Percentiles rank a stretch among this genome's conserved stretches.
These are phyloP conservation scores for Netelia fuscicornis DNA, from an alignment of 2,888 invertebrate species.

Conservation along the genomic window DNA sequence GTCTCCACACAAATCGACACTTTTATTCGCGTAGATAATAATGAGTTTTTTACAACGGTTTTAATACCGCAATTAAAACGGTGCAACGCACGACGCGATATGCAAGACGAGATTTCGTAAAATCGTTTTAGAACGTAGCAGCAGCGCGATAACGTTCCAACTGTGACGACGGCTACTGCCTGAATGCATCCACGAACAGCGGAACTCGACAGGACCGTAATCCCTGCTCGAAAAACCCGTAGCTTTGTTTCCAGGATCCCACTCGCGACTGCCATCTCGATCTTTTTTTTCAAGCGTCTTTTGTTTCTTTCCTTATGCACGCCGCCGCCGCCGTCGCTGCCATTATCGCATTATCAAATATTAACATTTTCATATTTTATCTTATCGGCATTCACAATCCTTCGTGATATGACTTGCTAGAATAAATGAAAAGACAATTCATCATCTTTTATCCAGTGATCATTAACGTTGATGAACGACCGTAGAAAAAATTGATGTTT, in stretches of 20 bases:
- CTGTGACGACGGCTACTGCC: constrained; percentile 77
- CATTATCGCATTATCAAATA: no score
- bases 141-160: constrained; percentile 68
- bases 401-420: no score
- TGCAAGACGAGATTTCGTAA: not conserved
- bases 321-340: no score
- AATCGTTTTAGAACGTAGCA: constrained; percentile 22
- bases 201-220: constrained; percentile 70
- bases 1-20: constrained; percentile 30
- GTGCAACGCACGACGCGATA: not conserved
- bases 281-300: constrained; percentile 9
- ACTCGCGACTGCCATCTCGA: not conserved
- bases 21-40: constrained; percentile 32
- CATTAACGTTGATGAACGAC: no score
- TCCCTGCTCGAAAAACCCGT: constrained; percentile 17
- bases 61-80: not conserved
- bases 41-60: constrained; percentile 22
- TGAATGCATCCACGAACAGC: constrained; percentile 76
- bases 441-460: no score
- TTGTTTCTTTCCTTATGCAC: not conserved
- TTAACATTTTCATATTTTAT: no score
- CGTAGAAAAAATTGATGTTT: not conserved
- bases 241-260: not conserved
- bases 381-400: no score
- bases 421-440: no score